phyloP scores from a whole-genome alignment of 2,113 vertebrate genomes.

The Myanophis thanlyinensis region DNA sequence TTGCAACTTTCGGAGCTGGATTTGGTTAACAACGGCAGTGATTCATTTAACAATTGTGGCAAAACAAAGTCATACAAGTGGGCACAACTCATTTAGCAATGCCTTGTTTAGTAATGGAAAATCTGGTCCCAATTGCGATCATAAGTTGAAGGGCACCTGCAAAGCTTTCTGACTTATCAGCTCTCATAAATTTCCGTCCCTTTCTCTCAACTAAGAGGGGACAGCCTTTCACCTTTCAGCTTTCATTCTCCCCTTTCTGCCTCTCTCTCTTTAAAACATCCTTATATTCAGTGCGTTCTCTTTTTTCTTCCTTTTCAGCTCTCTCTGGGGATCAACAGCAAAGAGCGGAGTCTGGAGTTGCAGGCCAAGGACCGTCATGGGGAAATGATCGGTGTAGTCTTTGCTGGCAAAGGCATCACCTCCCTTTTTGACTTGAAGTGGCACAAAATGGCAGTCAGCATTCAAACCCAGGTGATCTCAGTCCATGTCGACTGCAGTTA shows the following conservation, averaged over 20 bases:
- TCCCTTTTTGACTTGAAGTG: constrained; percentile 85
- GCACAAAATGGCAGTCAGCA: constrained; percentile 88
- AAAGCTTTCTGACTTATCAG: background rate
- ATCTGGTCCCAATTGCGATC: background rate
- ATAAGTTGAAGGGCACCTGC: background rate
- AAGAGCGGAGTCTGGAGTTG: constrained; percentile 82
- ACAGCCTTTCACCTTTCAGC: background rate
- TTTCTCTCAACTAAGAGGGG: background rate
- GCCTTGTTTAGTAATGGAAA: background rate
- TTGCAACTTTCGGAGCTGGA: background rate
- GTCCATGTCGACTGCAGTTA: constrained; percentile 86
- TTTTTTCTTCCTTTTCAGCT: constrained; percentile 69
- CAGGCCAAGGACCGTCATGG: constrained; percentile 62
- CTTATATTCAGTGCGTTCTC: background rate
- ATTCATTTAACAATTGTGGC: background rate
- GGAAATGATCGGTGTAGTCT: constrained; percentile 70
- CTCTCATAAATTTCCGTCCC: too few relatives aligned
- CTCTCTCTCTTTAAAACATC: background rate
- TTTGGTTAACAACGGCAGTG: background rate
- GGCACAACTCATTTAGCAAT: background rate
- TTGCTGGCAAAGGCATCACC: constrained; percentile 77
- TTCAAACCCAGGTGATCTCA: constrained; percentile 72
- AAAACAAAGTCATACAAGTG: background rate
- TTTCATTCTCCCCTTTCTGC: background rate
- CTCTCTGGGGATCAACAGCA: constrained; percentile 83